Conservation (phyloP, 64 coral and sea anemone species). For the Hydrozoanthus tunicans region DNA sequence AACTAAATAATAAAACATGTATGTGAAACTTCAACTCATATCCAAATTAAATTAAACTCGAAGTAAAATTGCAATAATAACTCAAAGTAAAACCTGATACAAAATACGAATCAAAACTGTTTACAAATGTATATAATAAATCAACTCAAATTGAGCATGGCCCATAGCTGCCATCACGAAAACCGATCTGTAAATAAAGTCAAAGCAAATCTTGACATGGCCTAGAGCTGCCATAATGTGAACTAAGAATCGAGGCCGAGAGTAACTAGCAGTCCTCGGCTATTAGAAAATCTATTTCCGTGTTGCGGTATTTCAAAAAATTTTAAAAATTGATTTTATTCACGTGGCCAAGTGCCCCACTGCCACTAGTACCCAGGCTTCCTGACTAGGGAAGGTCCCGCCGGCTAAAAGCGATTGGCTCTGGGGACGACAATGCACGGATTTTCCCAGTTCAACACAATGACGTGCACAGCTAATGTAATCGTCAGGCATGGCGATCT, state of each 20-base stretch:
- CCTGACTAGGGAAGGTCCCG: too few species aligned
- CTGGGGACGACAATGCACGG: too few species aligned
- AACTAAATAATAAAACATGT: too few species aligned
- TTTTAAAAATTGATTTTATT: too few species aligned
- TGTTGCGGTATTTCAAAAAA: background rate
- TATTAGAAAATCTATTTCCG: conserved; percentile 10
- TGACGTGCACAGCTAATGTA: too few species aligned
- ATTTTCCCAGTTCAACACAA: too few species aligned
- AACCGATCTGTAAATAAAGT: background rate
- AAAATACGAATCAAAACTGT: background rate
- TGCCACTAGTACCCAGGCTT: too few species aligned
- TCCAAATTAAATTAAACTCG: background rate
- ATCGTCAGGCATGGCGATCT: too few species aligned
- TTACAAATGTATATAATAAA: background rate
- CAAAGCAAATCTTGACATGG: background rate
- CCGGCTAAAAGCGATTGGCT: too few species aligned
- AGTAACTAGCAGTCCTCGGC: background rate
- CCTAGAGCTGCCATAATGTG: background rate
- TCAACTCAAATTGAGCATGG: background rate
- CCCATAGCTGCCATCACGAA: conserved; percentile 4
- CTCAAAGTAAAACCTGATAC: background rate
- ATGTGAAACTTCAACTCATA: too few species aligned
- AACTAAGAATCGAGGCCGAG: background rate
- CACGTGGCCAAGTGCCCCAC: too few species aligned
- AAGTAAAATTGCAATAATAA: background rate